phyloP scores from a whole-genome alignment of 2,888 invertebrate species.

The Drosophila rubida region DNA sequence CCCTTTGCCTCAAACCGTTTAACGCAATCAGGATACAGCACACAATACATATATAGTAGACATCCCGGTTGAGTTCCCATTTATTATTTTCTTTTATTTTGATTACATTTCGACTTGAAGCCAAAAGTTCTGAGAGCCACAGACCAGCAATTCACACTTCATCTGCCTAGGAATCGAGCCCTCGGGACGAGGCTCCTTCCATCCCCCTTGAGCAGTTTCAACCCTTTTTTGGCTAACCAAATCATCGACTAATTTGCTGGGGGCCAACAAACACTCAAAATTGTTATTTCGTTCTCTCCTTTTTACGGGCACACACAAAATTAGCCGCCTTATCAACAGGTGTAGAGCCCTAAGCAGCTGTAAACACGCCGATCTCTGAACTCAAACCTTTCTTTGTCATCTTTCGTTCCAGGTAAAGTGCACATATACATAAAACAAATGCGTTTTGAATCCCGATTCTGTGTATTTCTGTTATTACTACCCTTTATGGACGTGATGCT shows the following conservation, averaged over 20 bases:
- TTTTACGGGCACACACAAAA: conserved; percentile 62
- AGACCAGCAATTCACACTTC: conserved; percentile 68
- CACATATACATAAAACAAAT: conserved; percentile 51
- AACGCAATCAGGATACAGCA: conserved; percentile 61
- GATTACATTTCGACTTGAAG: conserved; percentile 68
- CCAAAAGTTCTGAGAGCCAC: conserved; percentile 47
- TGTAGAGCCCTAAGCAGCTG: conserved; percentile 56
- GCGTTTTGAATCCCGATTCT: conserved; percentile 36
- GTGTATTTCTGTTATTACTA: conserved; percentile 59
- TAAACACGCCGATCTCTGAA: conserved; percentile 12
- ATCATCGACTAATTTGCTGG: conserved; percentile 71
- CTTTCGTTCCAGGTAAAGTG: conserved; percentile 64
- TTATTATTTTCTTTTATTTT: conserved; percentile 78
- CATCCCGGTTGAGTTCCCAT: conserved; percentile 22
- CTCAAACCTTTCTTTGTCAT: conserved; percentile 53
- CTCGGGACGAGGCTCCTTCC: conserved; percentile 30
- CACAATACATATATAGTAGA: conserved; percentile 9
- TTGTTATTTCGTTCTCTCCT: conserved; percentile 11
- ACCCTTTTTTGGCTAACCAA: conserved; percentile 50
- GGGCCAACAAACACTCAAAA: conserved; percentile 14
- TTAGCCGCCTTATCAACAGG: conserved; percentile 76
- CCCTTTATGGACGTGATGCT: conserved; percentile 53
- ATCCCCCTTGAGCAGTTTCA: conserved; percentile 4
- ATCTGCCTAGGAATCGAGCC: conserved; percentile 40
- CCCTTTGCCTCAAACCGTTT: conserved; percentile 52